Base-by-base conservation (phyloP, 2,113 vertebrate species). In the Embiotoca jacksoni region DNA sequence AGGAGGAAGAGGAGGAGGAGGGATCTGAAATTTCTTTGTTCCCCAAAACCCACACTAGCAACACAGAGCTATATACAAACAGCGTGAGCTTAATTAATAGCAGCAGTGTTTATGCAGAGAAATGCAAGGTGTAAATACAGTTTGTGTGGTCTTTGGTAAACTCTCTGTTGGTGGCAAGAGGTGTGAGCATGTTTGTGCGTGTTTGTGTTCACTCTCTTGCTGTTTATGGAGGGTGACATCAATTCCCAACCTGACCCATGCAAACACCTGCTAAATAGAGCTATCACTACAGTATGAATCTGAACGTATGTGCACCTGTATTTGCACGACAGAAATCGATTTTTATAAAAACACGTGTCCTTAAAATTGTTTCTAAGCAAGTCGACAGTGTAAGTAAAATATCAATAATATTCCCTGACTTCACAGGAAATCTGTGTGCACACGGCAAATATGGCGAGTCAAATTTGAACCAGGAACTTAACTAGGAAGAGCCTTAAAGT, bases 81-180 rank as follows among this genome's bases (percentile, higher is more conserved):
- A 73, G 73, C 30, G 3, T 62, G 77, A 79, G 73, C 32, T 84
- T 90, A 88, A 91, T 93, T 91, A 92, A 92, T 92, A 88, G 91
- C 86, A 33, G 50, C 61, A 14, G 69, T 93, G 92, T 93, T 92
- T 92, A 92, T 78, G 82, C 36, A 50, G 52, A 86, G 85, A 81
- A 86, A 73, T 85, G 84, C 75, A 75, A 91, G 85, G 84, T 83
- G 89, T 94, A 94, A 94, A 94, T 93, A 94, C 76, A 89, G 85
- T 92, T 93, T 94, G 92, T 94, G 93, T 95, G 94, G 94, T 93
- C 92, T 75, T n/a, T 56, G 63, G 60, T 32, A 49, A 83, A 78
- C 64, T 66, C 89, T 80, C 76, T 73, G 77, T 71, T 83, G 81
- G 80, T 78, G 81, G 82, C 86, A 58, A 50, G 52, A 66, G 57